A percentile compares a stretch with the other conserved stretches of the same genome.
These are phyloP conservation scores for Orgyia antiqua DNA, from an alignment of 2,888 invertebrate species.

Conservation along the genomic window DNA sequence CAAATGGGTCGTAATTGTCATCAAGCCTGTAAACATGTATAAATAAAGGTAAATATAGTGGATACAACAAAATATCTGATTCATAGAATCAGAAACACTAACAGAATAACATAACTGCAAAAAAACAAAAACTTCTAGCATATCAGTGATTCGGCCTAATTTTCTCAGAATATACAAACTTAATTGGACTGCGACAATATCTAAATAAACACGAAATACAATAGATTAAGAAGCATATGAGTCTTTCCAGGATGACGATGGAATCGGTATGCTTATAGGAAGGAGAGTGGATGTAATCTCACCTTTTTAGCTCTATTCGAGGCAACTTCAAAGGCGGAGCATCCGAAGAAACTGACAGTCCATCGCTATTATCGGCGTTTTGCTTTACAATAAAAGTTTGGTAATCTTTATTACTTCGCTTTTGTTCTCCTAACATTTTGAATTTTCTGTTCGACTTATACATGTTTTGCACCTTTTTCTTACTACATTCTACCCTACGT, in stretches of 20 bases:
- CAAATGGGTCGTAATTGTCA: conserved; percentile 86
- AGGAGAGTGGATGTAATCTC: too few species aligned
- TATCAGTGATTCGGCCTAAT: too few species aligned
- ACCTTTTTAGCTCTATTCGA: conserved; percentile 65
- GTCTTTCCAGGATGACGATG: too few species aligned
- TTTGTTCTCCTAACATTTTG: conserved; percentile 49
- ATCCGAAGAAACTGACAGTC: conserved; percentile 48
- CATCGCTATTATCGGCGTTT: conserved; percentile 46
- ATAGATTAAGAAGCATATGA: too few species aligned
- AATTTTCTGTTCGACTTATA: conserved; percentile 47
- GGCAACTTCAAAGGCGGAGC: conserved; percentile 67
- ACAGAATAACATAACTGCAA: too few species aligned
- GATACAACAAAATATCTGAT: too few species aligned
- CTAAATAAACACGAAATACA: too few species aligned
- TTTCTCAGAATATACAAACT: too few species aligned
- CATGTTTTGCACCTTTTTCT: conserved; percentile 43
- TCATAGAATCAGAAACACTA: too few species aligned
- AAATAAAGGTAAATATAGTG: conserved; percentile 11
- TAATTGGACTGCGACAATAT: too few species aligned
- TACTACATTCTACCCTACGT: conserved; percentile 33
- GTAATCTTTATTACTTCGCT: conserved; percentile 44
- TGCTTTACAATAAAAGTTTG: conserved; percentile 56
- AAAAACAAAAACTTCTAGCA: too few species aligned
- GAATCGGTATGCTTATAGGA: too few species aligned
- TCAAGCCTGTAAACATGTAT: conserved; percentile 58